Evolutionary conservation across 2,113 vertebrate genomes (phyloP), one percentile per base, ranked within the genome.

Genomic region (Mobula hypostoma): DNA sequence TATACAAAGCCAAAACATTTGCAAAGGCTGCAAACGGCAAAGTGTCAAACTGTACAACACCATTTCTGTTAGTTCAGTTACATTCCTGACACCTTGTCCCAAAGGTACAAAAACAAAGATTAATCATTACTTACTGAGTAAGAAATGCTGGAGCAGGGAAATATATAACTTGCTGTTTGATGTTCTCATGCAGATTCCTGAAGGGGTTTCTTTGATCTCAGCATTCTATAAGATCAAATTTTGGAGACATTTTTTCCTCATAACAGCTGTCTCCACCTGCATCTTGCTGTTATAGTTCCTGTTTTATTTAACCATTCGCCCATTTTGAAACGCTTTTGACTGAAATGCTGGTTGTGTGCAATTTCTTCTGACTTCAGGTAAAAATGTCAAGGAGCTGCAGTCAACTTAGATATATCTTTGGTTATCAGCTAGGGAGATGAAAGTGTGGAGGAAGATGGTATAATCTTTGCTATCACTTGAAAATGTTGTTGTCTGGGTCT

Each of bases 131-230:
- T 90, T 90, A 68, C 29, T 90, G 61, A 66, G 32, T 90, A 66
- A 32, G 83, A 63, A 90, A 19, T 66, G 85, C 61, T 68, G n/a
- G 29, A 32, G 27, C 61, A 66, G n/a, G 61, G n/a, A 66, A 66
- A 90, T 90, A 32, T 36, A 66, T 29, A 90, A 90, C 85, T 90
- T 90, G 32, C 85, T 90, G 85, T 90, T 66, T 90, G 85, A 90
- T 90, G 66, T 68, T 12, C 63, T 66, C n/a, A 29, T 66, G 15
- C 27, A 32, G 29, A 66, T 88, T 90, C 85, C 66, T 90, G 61
- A 90, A 90, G n/a, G 85, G 6, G 5, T 90, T 90, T 66, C 85
- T 90, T 90, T 90, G 61, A 90, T 90, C 61, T 68, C 61, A 90
- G 29, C 29, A 90, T 66, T 90, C 61, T 66, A 19, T n/a, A 66